Conservation (phyloP, 2,797 vertebrate species). For the Clarias pachynema region DNA sequence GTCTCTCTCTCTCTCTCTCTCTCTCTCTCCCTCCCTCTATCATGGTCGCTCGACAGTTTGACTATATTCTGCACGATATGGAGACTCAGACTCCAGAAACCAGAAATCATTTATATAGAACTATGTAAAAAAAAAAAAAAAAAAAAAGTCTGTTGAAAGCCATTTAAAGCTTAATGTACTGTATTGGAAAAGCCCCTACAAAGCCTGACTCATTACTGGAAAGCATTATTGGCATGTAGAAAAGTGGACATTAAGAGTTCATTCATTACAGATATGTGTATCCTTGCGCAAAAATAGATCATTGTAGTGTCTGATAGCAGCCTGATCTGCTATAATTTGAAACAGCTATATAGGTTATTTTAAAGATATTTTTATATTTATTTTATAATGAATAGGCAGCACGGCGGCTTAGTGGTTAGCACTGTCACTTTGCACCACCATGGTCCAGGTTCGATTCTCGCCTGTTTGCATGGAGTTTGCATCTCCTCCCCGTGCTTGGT, state of each 20-base stretch:
- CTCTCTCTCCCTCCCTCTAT: background rate
- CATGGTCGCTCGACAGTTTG: background rate
- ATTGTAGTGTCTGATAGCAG: background rate
- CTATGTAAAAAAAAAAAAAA: background rate
- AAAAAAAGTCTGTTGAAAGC: background rate
- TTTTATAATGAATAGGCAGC: no score
- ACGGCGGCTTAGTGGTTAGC: no score
- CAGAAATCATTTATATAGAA: background rate
- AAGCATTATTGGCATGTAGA: background rate
- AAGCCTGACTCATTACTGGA: background rate
- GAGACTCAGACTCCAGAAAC: background rate
- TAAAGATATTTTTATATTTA: no score
- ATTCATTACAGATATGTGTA: background rate
- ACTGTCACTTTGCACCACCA: no score
- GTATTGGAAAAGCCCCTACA: background rate
- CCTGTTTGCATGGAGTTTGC: no score
- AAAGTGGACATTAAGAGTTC: background rate
- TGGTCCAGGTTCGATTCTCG: no score
- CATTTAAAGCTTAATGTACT: background rate
- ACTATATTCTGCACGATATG: conserved; percentile 2
- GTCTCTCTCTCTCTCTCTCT: conserved; percentile 45
- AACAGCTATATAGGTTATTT: no score
- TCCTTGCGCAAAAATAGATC: background rate
- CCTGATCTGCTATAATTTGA: background rate
- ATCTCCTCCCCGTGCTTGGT: no score